Base-by-base conservation (phyloP, 2,888 invertebrate species). In the Lamproptera curius region DNA sequence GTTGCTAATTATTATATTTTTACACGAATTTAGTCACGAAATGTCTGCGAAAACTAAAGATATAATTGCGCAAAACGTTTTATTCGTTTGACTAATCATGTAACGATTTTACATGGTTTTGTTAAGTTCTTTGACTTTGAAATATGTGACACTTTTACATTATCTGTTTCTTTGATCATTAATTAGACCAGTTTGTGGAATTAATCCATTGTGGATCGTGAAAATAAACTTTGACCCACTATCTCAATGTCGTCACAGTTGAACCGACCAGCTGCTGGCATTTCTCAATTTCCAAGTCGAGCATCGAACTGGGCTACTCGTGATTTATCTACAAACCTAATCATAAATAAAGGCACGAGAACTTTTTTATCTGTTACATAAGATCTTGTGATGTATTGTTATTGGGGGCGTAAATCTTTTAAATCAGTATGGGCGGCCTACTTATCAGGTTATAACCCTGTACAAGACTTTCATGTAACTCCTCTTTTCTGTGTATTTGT, bases 321-420 rank as follows among this genome's bases (percentile, higher is more conserved):
- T 33, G 23, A 39, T 42, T 38, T 47, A 47, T 47, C 33, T 16
- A 11, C 13, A 37, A 42, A 4, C 17, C 16, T 11, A 38, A 38
- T 38, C 47, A 26, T 42, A 37, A 47, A 38, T 20, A 46, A 13
- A 0, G 17, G 9, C 20, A 20, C n/a, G 28, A 35, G 35, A 35
- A 17, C 20, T 20, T 42, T 28, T 39, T 20, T 20, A 33, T 42
- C 23, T 47, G 33, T 37, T 37, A 31, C 23, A 11, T 42, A 28
- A 16, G 6, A 15, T 41, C 31, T 2, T 13, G 9, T 31, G 36
- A 46, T 42, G 16, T 35, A 41, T 17, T 39, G 39, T 23, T 46
- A 35, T 31, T 3, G 16, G 17, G 6, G 16, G 26, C 33, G 35
- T 40, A 41, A 36, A 46, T 34, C 17, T 40, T 35, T 34, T 45